Conservation (phyloP, 2,113 vertebrate genomes). For the Chaenocephalus aceratus region DNA sequence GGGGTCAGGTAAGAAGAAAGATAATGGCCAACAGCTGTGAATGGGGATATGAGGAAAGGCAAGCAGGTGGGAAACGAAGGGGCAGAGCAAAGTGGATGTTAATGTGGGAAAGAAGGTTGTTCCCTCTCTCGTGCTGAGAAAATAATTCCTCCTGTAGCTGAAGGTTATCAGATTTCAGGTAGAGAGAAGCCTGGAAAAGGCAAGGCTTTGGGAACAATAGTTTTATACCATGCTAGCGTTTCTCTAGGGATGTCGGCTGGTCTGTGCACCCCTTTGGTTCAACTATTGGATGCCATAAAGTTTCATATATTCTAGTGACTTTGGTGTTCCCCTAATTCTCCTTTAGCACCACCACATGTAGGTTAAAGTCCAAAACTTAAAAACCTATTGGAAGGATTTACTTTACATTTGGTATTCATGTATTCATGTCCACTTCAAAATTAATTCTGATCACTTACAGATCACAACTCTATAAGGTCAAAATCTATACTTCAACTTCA, state of each 20-base stretch:
- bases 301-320: background rate
- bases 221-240: background rate
- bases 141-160: constrained; percentile 82
- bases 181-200: constrained; percentile 35
- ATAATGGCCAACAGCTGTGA: constrained; percentile 75
- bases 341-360: background rate
- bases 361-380: background rate
- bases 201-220: background rate
- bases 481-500: background rate
- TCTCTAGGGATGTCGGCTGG: background rate
- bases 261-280: background rate
- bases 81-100: constrained; percentile 53
- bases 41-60: constrained; percentile 71
- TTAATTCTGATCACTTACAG: background rate
- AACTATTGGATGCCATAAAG: background rate
- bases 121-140: constrained; percentile 57
- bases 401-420: background rate
- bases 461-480: too few species aligned
- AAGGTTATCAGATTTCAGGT: constrained; percentile 82
- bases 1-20: constrained; percentile 67
- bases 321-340: background rate
- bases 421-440: background rate
- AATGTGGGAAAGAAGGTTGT: constrained; percentile 65
- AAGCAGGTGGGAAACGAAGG: constrained; percentile 69
- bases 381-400: background rate